Evolutionary conservation across 2,797 vertebrate species (phyloP), one percentile per base, ranked within the genome.

Genomic region (Champsocephalus esox): DNA sequence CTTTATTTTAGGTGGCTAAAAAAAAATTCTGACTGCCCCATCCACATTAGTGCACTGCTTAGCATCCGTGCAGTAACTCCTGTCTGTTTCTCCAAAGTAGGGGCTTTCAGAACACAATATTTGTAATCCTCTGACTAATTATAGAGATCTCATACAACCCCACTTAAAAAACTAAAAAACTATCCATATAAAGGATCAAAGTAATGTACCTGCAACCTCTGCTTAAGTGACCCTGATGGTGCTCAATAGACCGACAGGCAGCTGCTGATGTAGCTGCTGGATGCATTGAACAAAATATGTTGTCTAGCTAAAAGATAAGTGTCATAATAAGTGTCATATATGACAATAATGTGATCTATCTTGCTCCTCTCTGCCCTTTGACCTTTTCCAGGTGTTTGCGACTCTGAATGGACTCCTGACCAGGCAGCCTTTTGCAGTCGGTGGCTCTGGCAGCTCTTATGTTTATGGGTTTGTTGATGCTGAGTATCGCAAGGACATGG

Each of bases 391-490:
- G 97, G 96, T 98, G 4, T 98, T 93, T 28, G 95, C 93, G 0
- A 97, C 97, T 3, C 6, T 98, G 0, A 94, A 90, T 0, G 97
- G 97, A 0, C 94, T 96, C 85, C 85, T 97, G 68, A 93, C 90
- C 3, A 92, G 92, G 8, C 96, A 97, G 0, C 96, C 96, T 0
- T 97, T 97, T 70, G 90, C 96, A 14, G 83, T 97, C 0, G 96
- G 97, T 0, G 97, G 97, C 24, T 98, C 97, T 0, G 97, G 97
- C 44, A 98, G 97, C 78, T 88, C 82, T 0, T 98, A 96, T 41
- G 94, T 97, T 70, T 95, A 96, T 1, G 96, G 97, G 0, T 97
- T 95, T 56, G 96, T 97, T 19, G 97, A 97, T 21, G 95, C 96
- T 0, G 94, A 94, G 0, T 98, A 92, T 73, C 95, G 90, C 1